Evolutionary conservation across 1,140 invertebrate genomes (phyloP).

Genomic region (Euglossa dilemma): DNA sequence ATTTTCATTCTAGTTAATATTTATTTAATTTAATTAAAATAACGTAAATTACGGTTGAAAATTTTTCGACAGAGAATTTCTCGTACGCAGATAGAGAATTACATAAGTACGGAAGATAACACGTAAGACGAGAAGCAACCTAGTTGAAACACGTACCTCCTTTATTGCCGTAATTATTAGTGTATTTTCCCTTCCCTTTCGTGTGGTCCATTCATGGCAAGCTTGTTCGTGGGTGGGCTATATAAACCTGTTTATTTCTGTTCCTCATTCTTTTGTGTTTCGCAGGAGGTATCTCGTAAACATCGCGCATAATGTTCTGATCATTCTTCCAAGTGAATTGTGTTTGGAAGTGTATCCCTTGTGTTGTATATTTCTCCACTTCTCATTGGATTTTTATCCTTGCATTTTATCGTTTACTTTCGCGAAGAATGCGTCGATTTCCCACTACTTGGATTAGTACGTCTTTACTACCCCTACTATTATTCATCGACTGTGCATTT

Average conservation of each 20-base stretch:
- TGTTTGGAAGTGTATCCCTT: slow-evolving; percentile 1
- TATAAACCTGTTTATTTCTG: slow-evolving; percentile 76
- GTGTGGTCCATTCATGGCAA: slow-evolving; percentile 71
- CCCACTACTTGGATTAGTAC: not conserved
- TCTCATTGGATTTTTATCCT: not conserved
- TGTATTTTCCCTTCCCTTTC: slow-evolving; percentile 62
- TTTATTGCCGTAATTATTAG: slow-evolving; percentile 70
- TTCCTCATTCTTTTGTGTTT: slow-evolving; percentile 59
- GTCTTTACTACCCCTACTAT: slow-evolving; percentile 5
- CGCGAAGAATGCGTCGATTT: slow-evolving; percentile 26
- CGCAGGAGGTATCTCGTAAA: slow-evolving; percentile 66
- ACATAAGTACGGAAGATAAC: slow-evolving; percentile 61
- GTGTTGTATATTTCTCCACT: too few relatives aligned
- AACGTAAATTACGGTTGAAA: not conserved
- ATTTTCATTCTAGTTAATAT: too few relatives aligned
- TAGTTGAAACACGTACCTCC: slow-evolving; percentile 67
- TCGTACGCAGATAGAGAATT: slow-evolving; percentile 41
- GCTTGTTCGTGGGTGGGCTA: slow-evolving; percentile 77
- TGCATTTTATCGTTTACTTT: not conserved
- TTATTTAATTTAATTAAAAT: not conserved
- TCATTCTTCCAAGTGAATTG: not conserved
- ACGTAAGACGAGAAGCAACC: slow-evolving; percentile 70
- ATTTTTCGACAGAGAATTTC: not conserved
- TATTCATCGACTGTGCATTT: not conserved
- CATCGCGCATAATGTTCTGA: slow-evolving; percentile 58